phyloP scores from a whole-genome alignment of 2,113 vertebrate species.

The Cairina moschata region DNA sequence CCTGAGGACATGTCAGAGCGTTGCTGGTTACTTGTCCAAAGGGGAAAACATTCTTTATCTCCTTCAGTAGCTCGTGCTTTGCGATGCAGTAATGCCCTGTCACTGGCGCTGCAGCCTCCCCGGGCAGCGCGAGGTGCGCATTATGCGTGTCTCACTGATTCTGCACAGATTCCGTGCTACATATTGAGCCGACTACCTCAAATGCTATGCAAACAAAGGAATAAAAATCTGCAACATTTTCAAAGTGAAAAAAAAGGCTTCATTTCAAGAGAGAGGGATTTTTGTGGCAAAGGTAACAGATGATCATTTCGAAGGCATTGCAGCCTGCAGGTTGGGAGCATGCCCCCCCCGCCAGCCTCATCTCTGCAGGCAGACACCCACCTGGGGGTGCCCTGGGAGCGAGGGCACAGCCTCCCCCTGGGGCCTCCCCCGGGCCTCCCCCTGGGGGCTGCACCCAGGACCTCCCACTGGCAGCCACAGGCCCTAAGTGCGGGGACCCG shows the following conservation, averaged over 20 bases:
- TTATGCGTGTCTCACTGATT: fast-evolving
- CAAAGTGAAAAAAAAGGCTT: background rate
- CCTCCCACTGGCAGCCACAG: background rate
- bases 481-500: background rate
- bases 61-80: slow-evolving; percentile 30
- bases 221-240: background rate
- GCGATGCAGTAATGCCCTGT: slow-evolving; percentile 1
- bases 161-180: background rate
- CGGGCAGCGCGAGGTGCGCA: fast-evolving
- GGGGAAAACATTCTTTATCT: slow-evolving; percentile 46
- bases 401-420: background rate
- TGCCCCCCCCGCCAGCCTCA: background rate
- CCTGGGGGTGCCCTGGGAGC: background rate
- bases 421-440: background rate
- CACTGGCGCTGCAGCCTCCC: background rate
- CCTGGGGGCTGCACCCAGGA: too few species aligned
- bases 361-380: background rate
- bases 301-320: fast-evolving
- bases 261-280: fast-evolving
- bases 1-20: slow-evolving; percentile 70
- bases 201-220: background rate
- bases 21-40: slow-evolving; percentile 42
- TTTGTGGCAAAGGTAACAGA: background rate
- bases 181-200: fast-evolving
- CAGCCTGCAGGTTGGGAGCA: too few species aligned